Base-by-base conservation (phyloP, 2,888 invertebrate genomes). In the Melanophora roralis region DNA sequence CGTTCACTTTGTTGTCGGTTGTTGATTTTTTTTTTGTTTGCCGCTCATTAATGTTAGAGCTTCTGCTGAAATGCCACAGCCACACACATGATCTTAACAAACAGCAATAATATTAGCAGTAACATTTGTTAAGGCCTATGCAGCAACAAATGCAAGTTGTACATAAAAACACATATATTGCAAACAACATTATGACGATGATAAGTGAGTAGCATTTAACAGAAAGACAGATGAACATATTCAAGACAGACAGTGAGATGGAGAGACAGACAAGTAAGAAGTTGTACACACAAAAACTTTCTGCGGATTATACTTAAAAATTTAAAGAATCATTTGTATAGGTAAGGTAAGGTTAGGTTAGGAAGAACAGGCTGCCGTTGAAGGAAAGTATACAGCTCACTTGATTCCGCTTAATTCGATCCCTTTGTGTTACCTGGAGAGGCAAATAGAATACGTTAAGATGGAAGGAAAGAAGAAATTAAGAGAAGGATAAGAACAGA, bases 21-120 rank as follows among this genome's bases (percentile, higher is more conserved):
- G 45, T 38, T 32, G 34, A 21, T n/a, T n/a, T n/a, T n/a, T 47
- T 47, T 40, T 57, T 57, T 64, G 32, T 19, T n/a, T 72, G 65
- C 38, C 43, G 77, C 81, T 82, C 79, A 81, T 82, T 82, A 82
- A 79, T 73, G 65, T 57, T 62, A 49, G 62, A 77, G 73, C 65
- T 80, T 78, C 77, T 75, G 82, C 65, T 73, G 69, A 65, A 73
- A 76, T 67, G 78, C 68, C 68, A 55, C 75, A 65, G 79, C 74
- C 81, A 79, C 82, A 82, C 80, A 82, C 81, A 76, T 79, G 79
- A 68, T 69, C 55, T 32, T 47, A n/a, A 55, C 36, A 55, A 55
- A 36, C 40, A 32, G 14, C 21, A 27, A 59, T 8, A 32, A 6
- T n/a, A n/a, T n/a, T n/a, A 27, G 27, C 27, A 27, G 6, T 27